Evolutionary conservation across 2,113 vertebrate species (phyloP).

Genomic region (Corythornis madagascariensis): DNA sequence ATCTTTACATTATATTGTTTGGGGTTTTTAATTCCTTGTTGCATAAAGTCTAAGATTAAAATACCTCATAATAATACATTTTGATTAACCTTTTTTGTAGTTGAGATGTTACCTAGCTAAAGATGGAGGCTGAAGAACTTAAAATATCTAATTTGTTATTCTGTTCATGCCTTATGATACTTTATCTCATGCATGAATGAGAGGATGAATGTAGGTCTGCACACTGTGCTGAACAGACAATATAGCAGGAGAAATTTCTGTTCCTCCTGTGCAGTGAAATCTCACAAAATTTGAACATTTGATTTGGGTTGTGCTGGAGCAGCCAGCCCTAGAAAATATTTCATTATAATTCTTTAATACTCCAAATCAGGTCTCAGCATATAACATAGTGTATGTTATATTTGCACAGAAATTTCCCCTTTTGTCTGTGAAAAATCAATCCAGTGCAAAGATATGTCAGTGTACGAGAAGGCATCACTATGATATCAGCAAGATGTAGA

Average conservation of each 20-base stretch:
- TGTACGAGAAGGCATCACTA: background rate
- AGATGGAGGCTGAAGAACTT: background rate
- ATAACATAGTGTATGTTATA: background rate
- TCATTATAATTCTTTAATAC: background rate
- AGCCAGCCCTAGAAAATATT: background rate
- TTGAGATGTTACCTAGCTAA: background rate
- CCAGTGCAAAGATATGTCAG: background rate
- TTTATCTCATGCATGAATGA: background rate
- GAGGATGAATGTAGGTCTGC: background rate
- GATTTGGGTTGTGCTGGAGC: background rate
- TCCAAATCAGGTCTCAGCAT: background rate
- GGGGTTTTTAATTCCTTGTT: background rate
- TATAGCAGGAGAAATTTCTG: background rate
- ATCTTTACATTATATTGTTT: background rate
- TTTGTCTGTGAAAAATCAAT: background rate
- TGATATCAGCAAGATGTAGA: background rate
- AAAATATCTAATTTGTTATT: background rate
- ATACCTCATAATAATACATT: background rate
- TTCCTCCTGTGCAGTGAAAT: background rate
- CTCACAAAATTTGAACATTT: background rate
- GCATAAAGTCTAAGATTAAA: background rate
- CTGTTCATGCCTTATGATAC: background rate
- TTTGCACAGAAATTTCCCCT: background rate
- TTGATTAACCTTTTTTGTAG: background rate
- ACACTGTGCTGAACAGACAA: background rate